A percentile compares a stretch with the other conserved stretches of the same genome.
Evolutionary conservation across 2,888 invertebrate genomes (phyloP).

Genomic region (Ischnura elegans): DNA sequence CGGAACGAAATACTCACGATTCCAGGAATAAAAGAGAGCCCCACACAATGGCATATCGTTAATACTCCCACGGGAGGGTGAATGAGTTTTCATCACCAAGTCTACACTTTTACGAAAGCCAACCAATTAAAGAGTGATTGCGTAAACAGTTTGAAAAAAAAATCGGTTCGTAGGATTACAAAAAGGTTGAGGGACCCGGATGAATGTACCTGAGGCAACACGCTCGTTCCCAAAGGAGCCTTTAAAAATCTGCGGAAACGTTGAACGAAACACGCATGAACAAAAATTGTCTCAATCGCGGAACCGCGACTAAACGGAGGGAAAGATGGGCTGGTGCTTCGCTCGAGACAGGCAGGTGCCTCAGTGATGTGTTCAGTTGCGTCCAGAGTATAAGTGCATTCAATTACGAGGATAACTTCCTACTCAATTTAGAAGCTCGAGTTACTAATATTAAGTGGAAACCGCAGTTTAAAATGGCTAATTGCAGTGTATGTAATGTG

Average conservation of each 20-base stretch:
- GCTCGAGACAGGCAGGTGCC: too few species aligned
- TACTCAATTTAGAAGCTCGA: too few species aligned
- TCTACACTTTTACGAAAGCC: background rate
- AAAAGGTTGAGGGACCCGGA: background rate
- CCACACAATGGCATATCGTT: background rate
- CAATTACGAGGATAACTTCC: too few species aligned
- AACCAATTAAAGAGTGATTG: background rate
- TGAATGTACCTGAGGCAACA: background rate
- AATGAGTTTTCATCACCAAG: background rate
- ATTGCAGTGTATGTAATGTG: too few species aligned
- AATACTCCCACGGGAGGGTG: background rate
- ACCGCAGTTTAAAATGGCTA: too few species aligned
- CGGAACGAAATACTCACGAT: conserved; percentile 7
- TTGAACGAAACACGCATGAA: background rate
- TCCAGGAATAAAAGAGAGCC: background rate
- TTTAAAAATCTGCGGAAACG: background rate
- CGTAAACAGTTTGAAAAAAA: background rate
- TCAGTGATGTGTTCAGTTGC: too few species aligned
- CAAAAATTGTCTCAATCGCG: background rate
- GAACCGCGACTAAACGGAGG: background rate
- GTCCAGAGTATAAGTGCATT: too few species aligned
- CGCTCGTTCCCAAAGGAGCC: background rate
- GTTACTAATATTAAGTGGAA: too few species aligned
- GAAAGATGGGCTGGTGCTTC: too few species aligned
- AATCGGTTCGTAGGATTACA: background rate